Conservation (phyloP, 2,797 vertebrate species). For the Spea hammondii region DNA sequence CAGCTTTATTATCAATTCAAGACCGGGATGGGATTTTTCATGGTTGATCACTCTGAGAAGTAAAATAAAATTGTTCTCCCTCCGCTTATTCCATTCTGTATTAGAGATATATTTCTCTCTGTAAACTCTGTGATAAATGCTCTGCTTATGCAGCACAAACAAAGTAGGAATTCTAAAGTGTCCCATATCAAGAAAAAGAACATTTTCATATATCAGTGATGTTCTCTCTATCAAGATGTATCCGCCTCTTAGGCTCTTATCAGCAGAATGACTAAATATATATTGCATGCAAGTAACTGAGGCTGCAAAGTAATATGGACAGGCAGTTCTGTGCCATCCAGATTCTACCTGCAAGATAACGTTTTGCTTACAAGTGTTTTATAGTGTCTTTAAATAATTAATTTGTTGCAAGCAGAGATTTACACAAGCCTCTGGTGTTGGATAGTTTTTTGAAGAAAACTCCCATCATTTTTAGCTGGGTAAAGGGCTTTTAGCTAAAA, state of each 20-base stretch:
- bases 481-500: too few species aligned
- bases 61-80: conserved; percentile 10
- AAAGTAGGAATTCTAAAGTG: conserved; percentile 10
- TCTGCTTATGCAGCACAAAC: conserved; percentile 11
- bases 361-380: conserved; percentile 2
- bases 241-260: conserved; percentile 12
- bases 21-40: conserved; percentile 17
- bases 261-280: conserved; percentile 15
- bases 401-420: not conserved
- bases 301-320: not conserved
- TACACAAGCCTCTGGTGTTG: not conserved
- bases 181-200: conserved; percentile 17
- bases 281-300: conserved; percentile 8
- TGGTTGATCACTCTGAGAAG: conserved; percentile 10
- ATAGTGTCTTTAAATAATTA: conserved; percentile 9
- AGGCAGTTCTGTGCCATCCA: not conserved
- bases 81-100: not conserved
- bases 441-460: not conserved
- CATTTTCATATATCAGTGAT: conserved; percentile 19
- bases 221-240: conserved; percentile 15
- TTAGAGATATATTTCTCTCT: conserved; percentile 1
- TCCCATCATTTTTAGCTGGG: too few species aligned
- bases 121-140: conserved; percentile 17
- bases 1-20: conserved; percentile 10
- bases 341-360: conserved; percentile 1